Base-by-base conservation (phyloP, 2,888 invertebrate genomes). In the Mycalesis mineus region DNA sequence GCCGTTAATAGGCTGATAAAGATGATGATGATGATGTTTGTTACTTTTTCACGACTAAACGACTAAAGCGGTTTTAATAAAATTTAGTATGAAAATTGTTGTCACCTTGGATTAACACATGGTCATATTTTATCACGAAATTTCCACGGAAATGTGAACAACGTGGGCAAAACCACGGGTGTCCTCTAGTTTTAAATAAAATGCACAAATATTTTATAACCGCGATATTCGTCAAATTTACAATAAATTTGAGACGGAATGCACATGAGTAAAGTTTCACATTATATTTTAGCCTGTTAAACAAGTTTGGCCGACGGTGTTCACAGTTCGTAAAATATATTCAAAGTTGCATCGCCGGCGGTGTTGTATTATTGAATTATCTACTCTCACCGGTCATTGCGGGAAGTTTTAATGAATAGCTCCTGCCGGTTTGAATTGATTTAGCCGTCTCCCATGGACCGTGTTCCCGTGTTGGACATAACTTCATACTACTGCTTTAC, bases 301-400 rank as follows among this genome's bases (percentile, higher is more conserved):
- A 45, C 40, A 50, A 58, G 60, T 60, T 57, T 40, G 28, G 42
- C 39, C 51, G 50, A 57, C 56, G 42, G 55, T 58, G 68, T 69
- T 70, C 70, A 66, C 71, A 73, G 71, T 71, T 71, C 47, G 72
- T 78, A 71, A 79, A 75, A 77, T 78, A 79, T 75, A 67, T 71
- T 66, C 61, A 62, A 74, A 78, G 73, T 77, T 76, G 68, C 61
- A 61, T 31, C 57, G 53, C 56, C 62, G 64, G 66, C 52, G 66
- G 72, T 72, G 69, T 67, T 70, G 75, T 81, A 74, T 84, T 85
- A 87, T 86, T 87, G 84, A 86, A 86, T 85, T 84, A 85, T 80
- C 78, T 79, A 72, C 79, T 79, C 77, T 77, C 76, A 78, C 72
- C 63, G 57, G 63, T 64, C 75, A 81, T 82, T 83, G 82, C 83